Conservation (phyloP, 2,888 invertebrate genomes). For the Eupithecia subfuscata region DNA sequence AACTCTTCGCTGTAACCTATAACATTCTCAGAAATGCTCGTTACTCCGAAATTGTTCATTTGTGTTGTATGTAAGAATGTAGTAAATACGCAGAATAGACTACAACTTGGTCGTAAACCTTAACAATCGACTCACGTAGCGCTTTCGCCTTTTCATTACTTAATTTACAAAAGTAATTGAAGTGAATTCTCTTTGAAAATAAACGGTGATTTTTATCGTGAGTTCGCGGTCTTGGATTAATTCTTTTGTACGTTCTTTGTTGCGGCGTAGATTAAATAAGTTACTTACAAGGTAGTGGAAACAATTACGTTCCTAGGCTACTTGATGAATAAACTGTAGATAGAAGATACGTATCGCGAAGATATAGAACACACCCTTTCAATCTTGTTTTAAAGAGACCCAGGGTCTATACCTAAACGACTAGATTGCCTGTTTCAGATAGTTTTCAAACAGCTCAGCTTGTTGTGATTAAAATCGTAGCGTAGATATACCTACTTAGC, state of each 20-base stretch:
- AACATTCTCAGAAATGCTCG: slow-evolving; percentile 11
- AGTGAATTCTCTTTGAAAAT: slow-evolving; percentile 46
- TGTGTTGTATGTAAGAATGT: slow-evolving; percentile 12
- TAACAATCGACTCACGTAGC: slow-evolving; percentile 43
- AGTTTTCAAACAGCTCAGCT: no score
- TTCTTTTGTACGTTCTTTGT: slow-evolving; percentile 30
- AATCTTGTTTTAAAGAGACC: no score
- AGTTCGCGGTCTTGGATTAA: slow-evolving; percentile 23
- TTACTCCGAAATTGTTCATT: slow-evolving; percentile 13
- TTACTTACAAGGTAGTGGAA: slow-evolving; percentile 11
- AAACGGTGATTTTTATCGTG: slow-evolving; percentile 44
- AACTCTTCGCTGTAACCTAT: background rate
- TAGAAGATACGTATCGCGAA: background rate
- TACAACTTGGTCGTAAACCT: slow-evolving; percentile 13
- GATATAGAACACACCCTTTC: no score
- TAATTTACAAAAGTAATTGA: slow-evolving; percentile 53
- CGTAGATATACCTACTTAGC: no score
- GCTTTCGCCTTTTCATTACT: slow-evolving; percentile 48
- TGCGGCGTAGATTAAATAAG: slow-evolving; percentile 3
- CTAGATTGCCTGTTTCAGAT: no score
- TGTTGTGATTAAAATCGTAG: no score
- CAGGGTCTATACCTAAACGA: no score
- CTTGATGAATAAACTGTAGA: background rate
- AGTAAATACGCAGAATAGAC: slow-evolving; percentile 11
- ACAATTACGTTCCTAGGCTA: background rate